These are phyloP conservation scores for Tragelaphus buxtoni DNA, from an alignment of 2,113 vertebrate species.

Conservation along the genomic window DNA sequence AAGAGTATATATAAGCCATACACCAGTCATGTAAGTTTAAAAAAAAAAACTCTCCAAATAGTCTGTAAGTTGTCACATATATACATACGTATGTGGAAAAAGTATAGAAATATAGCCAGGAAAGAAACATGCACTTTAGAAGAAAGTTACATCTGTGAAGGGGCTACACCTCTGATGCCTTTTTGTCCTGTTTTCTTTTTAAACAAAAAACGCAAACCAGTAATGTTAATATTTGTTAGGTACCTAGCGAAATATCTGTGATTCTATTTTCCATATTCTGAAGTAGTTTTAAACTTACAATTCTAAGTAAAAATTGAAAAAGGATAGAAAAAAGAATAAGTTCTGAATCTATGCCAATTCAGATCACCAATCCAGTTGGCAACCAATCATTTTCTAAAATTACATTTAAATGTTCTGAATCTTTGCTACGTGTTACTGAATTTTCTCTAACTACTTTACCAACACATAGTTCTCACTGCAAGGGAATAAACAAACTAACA, in stretches of 20 bases:
- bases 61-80: not conserved
- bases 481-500: not conserved
- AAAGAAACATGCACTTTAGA: not conserved
- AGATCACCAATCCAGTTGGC: not conserved
- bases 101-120: not conserved
- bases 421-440: not conserved
- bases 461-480: not conserved
- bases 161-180: not conserved
- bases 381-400: not conserved
- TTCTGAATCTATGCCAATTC: not conserved
- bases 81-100: not conserved
- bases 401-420: constrained; percentile 2
- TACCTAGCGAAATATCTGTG: not conserved
- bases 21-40: not conserved
- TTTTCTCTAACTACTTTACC: not conserved
- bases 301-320: not conserved
- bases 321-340: not conserved
- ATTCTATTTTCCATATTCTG: not conserved
- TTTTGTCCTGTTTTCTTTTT: not conserved
- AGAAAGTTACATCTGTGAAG: not conserved
- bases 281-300: not conserved
- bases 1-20: not conserved
- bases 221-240: not conserved
- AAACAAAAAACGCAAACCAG: not conserved
- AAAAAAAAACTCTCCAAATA: not conserved